Conservation (phyloP, 2,888 invertebrate genomes). For the Artemia sinica region DNA sequence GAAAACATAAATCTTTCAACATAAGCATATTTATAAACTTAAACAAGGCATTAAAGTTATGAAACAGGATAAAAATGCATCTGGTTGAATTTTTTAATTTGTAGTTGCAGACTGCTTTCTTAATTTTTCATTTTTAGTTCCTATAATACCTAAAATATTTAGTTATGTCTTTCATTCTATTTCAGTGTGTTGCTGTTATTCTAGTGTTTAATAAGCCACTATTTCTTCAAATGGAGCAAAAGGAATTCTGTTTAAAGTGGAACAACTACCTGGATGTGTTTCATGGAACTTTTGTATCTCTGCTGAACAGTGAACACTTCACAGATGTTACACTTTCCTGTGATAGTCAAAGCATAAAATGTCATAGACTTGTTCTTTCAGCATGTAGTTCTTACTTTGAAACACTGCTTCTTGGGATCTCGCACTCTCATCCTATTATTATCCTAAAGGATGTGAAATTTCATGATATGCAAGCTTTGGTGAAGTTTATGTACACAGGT, state of each 20-base stretch:
- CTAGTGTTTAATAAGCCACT: no score
- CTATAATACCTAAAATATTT: no score
- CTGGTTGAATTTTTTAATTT: no score
- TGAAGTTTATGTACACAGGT: conserved; percentile 22
- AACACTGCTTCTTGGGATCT: conserved; percentile 16
- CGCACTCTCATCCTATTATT: conserved; percentile 20
- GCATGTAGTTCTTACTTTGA: conserved; percentile 21
- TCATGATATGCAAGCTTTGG: conserved; percentile 18
- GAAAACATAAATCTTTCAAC: no score
- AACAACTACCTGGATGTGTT: conserved; percentile 6
- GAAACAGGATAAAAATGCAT: no score
- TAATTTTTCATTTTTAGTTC: no score
- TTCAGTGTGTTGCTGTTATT: no score
- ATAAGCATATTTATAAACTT: no score
- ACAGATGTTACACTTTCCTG: conserved; percentile 22
- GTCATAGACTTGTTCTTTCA: conserved; percentile 19
- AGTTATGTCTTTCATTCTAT: no score
- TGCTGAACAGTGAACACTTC: conserved; percentile 8
- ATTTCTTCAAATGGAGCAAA: background rate
- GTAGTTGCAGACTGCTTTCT: no score
- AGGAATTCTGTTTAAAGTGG: conserved; percentile 10
- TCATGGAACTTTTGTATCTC: conserved; percentile 2
- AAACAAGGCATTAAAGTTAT: no score
- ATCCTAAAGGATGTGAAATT: conserved; percentile 20
- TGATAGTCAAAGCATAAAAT: conserved; percentile 21